phyloP scores from a whole-genome alignment of 2,888 invertebrate genomes.

The Ectemnius continuus region DNA sequence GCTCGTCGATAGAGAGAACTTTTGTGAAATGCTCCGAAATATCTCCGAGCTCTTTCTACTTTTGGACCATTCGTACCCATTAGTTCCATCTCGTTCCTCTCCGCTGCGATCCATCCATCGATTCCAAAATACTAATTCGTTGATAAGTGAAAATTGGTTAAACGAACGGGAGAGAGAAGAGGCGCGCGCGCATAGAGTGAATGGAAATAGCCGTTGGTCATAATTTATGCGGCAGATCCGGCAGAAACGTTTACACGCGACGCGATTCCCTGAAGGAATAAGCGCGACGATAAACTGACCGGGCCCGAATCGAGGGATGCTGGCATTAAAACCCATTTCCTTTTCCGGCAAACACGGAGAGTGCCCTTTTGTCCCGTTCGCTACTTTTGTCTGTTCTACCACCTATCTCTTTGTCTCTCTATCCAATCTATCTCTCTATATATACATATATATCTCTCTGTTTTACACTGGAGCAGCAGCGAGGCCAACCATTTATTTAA shows the following conservation, averaged over 20 bases:
- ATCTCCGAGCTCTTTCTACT: too few species aligned
- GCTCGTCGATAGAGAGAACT: too few species aligned
- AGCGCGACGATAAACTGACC: conserved; percentile 23
- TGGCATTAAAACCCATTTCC: too few species aligned
- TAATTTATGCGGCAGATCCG: conserved; percentile 35
- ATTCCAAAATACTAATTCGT: conserved; percentile 35
- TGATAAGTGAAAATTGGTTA: conserved; percentile 40
- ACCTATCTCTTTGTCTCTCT: neutral
- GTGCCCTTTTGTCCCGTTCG: too few species aligned
- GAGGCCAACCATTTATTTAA: neutral
- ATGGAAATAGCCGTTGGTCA: conserved; percentile 36
- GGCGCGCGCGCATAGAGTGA: conserved; percentile 22
- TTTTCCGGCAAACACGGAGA: too few species aligned
- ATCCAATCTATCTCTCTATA: neutral
- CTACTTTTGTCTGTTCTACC: too few species aligned
- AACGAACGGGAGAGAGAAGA: conserved; percentile 28
- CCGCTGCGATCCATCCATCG: neutral
- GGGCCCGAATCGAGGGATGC: conserved; percentile 3
- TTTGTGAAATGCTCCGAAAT: too few species aligned
- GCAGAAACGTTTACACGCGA: conserved; percentile 14
- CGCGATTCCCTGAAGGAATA: conserved; percentile 34
- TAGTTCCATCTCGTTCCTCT: too few species aligned
- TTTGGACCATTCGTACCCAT: too few species aligned
- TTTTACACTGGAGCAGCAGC: neutral
- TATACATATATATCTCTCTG: too few species aligned